A percentile compares a stretch with the other conserved stretches of the same genome.
Conservation (phyloP, 1,140 invertebrate genomes). For the Aleiodes sp. region DNA sequence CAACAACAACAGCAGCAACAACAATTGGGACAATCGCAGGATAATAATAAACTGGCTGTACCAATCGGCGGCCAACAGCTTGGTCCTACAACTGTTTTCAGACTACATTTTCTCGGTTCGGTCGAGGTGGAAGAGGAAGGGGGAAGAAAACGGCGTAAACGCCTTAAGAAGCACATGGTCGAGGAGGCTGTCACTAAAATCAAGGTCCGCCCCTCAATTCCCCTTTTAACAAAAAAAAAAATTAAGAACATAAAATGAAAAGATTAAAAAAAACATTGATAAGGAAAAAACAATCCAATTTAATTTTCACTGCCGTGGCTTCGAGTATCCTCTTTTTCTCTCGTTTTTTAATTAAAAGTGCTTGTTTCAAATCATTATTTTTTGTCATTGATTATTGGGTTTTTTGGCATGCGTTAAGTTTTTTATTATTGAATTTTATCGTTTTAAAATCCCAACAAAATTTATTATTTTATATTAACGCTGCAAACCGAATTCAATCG, state of each 20-base stretch:
- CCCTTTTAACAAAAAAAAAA: constrained; percentile 33
- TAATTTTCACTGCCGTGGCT: constrained; percentile 12
- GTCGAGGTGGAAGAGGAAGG: constrained; percentile 84
- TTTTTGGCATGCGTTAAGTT: constrained; percentile 21
- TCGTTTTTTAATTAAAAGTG: neutral
- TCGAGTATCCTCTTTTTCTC: neutral
- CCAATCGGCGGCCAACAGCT: constrained; percentile 55
- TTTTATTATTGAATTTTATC: neutral
- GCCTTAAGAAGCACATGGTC: constrained; percentile 90
- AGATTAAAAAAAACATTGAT: no score
- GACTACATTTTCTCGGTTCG: constrained; percentile 83
- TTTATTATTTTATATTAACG: neutral
- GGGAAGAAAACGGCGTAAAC: constrained; percentile 75
- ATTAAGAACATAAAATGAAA: constrained; percentile 13
- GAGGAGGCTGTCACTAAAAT: constrained; percentile 97
- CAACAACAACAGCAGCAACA: no score
- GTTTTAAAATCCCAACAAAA: neutral
- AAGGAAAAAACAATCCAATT: neutral
- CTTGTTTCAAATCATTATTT: constrained; percentile 8
- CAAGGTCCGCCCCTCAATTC: constrained; percentile 76
- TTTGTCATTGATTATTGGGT: neutral
- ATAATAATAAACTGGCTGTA: constrained; percentile 53
- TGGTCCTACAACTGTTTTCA: constrained; percentile 74
- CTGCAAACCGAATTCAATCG: constrained; percentile 32
- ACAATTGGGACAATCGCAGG: constrained; percentile 22